Evolutionary conservation across 2,797 vertebrate species (phyloP), one percentile per base, ranked within the genome.

Genomic region (Sphenodon punctatus): DNA sequence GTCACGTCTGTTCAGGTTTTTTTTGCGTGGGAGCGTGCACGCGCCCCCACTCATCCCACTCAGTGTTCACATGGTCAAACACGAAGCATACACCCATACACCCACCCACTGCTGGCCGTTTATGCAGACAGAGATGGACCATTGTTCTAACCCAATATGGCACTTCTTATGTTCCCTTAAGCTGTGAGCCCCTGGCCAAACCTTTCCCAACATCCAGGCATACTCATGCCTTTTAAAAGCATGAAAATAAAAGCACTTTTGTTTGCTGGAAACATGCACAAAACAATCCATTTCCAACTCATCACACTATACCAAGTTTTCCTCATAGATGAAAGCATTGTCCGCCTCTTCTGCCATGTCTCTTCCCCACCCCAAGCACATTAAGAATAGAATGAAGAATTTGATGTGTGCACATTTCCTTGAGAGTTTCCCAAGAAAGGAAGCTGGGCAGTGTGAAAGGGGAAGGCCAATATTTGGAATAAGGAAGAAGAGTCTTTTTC

Each of bases 281-380:
- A 78, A 78, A 72, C 30, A 69, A 61, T 56, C 43, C 27, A 78
- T 27, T 93, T 93, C 93, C 92, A 86, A 63, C 94, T 94, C 93
- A 90, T 88, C 91, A 90, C n/a, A n/a, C n/a, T 89, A 90, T 82
- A 39, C 1, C 2, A 42, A 42, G 53, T 23, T 82, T 49, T 78
- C 51, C 85, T 65, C 51, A 83, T 92, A 88, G 89, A 72, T 60
- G 85, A 68, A 67, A 59, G 49, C 80, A 67, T 42, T 45, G 39
- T 78, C 63, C 56, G 85, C 75, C 84, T 78, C 83, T 67, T 80
- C 72, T 43, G 66, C 42, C 67, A 13, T 0, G 2, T 83, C 76
- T 75, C 89, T 92, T 93, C 90, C 85, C 49, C 66, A 90, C 89
- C 75, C 42, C 32, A 79, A 46, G 5, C 56, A 82, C 20, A 53